phyloP scores from a whole-genome alignment of 2,797 vertebrate species.

The Acipenser transmontanus region DNA sequence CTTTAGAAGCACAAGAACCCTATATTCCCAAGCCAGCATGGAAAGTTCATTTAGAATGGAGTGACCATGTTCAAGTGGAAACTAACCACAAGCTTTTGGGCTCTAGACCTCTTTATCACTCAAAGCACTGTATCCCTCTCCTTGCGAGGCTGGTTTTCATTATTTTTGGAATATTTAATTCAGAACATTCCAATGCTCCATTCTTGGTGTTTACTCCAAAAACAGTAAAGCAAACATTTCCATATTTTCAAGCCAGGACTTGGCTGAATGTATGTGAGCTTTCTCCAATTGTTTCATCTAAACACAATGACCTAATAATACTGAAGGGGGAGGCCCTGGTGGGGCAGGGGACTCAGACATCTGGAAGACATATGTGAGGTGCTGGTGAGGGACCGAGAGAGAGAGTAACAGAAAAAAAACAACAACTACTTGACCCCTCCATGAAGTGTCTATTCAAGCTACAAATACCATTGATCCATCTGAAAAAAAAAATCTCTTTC shows the following conservation, averaged over 20 bases:
- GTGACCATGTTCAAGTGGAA: too few species aligned
- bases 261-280: constrained; percentile 21
- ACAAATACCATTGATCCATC: not conserved
- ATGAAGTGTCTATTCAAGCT: not conserved
- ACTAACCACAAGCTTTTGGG: not conserved
- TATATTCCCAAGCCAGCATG: too few species aligned
- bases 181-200: constrained; percentile 22
- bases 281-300: constrained; percentile 24
- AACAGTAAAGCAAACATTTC: constrained; percentile 28
- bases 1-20: too few species aligned
- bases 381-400: constrained; percentile 17
- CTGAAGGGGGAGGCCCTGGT: constrained; percentile 9
- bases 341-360: constrained; percentile 20
- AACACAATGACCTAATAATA: constrained; percentile 25
- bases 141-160: constrained; percentile 8
- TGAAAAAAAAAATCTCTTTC: too few species aligned
- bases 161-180: constrained; percentile 24
- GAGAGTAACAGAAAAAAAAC: constrained; percentile 20
- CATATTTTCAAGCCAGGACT: constrained; percentile 28
- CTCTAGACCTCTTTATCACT: constrained; percentile 4
- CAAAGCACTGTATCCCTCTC: constrained; percentile 5
- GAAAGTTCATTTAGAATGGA: too few species aligned
- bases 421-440: constrained; percentile 17
- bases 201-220: constrained; percentile 14
- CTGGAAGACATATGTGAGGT: constrained; percentile 20